Percentiles rank a stretch among this genome's conserved stretches.
Conservation (phyloP, 2,888 invertebrate genomes). For the Brachycybe producta region DNA sequence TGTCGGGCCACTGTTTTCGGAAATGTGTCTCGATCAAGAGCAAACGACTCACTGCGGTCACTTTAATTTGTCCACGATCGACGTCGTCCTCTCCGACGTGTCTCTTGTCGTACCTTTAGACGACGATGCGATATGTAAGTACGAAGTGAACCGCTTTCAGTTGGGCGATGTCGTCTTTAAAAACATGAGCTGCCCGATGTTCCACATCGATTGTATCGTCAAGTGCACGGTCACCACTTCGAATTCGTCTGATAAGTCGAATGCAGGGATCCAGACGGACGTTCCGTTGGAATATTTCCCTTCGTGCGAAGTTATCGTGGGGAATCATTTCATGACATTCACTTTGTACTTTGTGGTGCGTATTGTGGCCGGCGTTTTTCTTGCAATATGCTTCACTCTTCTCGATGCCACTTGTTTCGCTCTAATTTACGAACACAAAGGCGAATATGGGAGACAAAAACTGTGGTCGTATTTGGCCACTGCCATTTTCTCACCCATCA, state of each 20-base stretch:
- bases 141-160: too few species aligned
- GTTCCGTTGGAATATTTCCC: too few species aligned
- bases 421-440: constrained; percentile 65
- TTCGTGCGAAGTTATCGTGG: background rate
- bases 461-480: constrained; percentile 36
- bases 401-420: constrained; percentile 78
- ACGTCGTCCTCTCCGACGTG: too few species aligned
- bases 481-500: constrained; percentile 30
- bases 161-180: too few species aligned
- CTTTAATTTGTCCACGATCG: too few species aligned
- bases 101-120: too few species aligned
- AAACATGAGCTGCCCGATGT: too few species aligned
- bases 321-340: constrained; percentile 43
- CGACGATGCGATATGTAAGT: too few species aligned
- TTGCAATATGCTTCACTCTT: constrained; percentile 71
- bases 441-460: constrained; percentile 33
- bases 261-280: too few species aligned
- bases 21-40: too few species aligned
- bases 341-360: constrained; percentile 69
- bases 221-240: background rate
- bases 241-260: background rate
- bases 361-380: constrained; percentile 65
- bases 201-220: background rate
- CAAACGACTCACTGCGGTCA: too few species aligned
- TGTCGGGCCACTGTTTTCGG: too few species aligned